Evolutionary conservation across 2,113 vertebrate species (phyloP), one percentile per base, ranked within the genome.

Genomic region (Psephotus haematonotus): DNA sequence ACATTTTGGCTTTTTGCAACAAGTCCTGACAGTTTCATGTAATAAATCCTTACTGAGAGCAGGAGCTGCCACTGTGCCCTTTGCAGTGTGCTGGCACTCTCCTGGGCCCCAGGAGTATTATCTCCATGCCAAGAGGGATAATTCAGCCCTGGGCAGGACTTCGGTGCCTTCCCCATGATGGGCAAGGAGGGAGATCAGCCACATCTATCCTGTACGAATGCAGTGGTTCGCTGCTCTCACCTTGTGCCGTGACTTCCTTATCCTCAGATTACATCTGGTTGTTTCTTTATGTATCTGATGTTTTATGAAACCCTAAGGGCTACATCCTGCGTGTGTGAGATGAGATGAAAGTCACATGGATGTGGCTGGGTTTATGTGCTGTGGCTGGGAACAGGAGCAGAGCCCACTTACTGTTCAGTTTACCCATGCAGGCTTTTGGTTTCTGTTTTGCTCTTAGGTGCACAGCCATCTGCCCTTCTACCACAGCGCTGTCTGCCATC

Each of bases 401-500:
- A 85, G 23, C 50, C n/a, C 13, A 6, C 57, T 72, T 31, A 28
- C 53, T 92, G 83, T 81, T 67, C 68, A 80, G 37, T 37, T 39
- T 33, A 91, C 41, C 82, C n/a, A 7, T 11, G 64, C 49, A 35
- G 24, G 39, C 44, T 25, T 39, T n/a, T 33, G 52, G 16, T 6
- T 62, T 74, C 67, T 27, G 57, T 69, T 81, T 68, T 92, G 59
- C 82, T 94, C 82, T 80, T 78, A 93, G 90, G 94, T 96, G 92
- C 82, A 90, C 68, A 86, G 67, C 96, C 95, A 95, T 96, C 93
- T 95, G 95, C 95, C 94, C 95, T 68, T 94, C 85, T 86, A 70
- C 94, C 90, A 72, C 75, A 82, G 94, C 62, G 63, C 92, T 94
- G 79, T 90, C 94, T 96, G 90, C 96, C 96, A 96, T 96, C 96